Evolutionary conservation across 2,113 vertebrate genomes (phyloP), one percentile per base, ranked within the genome.

Genomic region (Mellivora capensis): DNA sequence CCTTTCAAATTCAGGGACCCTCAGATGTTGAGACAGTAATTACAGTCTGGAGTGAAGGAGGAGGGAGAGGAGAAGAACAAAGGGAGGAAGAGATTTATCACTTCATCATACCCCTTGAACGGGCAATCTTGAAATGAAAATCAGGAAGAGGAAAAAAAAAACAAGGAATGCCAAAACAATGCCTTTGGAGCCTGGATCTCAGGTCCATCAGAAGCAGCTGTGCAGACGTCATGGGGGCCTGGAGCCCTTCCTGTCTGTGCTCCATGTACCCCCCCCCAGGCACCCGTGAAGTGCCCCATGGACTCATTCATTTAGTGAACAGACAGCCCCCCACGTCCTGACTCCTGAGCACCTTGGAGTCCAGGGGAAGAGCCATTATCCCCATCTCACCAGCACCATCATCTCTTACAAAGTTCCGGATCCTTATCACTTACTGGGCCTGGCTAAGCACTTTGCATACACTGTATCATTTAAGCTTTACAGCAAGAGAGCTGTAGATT

Each of bases 91-190:
- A 1, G 34, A 90, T 80, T 91, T 67, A 76, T 42, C 29, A 3
- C 23, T 91, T 86, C 29, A 2, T 69, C 83, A 25, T 39, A 54
- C 86, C 89, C 83, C 69, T 49, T 64, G 93, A 69, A 76, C 1
- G n/a, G 80, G 15, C 64, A 86, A 34, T 62, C 87, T 94, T 88
- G 95, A 96, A 85, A 87, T 47, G 79, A 90, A 90, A 87, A 94
- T 39, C 49, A 77, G 91, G 90, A 67, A 94, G 29, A 91, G 49
- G n/a, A 90, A 96, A 79, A 67, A 82, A 90, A 71, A 69, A 64
- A 17, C 21, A 15, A 0, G 0, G 15, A 42, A 61, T 21, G 31
- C 25, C 57, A 52, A 93, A 87, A 42, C 64, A 67, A 34, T 8
- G 59, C 83, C 72, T 96, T 79, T 90, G 90, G 85, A 94, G 84